These are phyloP conservation scores for Lateolabrax maculatus DNA, from an alignment of 2,797 vertebrate genomes.

Conservation along the genomic window DNA sequence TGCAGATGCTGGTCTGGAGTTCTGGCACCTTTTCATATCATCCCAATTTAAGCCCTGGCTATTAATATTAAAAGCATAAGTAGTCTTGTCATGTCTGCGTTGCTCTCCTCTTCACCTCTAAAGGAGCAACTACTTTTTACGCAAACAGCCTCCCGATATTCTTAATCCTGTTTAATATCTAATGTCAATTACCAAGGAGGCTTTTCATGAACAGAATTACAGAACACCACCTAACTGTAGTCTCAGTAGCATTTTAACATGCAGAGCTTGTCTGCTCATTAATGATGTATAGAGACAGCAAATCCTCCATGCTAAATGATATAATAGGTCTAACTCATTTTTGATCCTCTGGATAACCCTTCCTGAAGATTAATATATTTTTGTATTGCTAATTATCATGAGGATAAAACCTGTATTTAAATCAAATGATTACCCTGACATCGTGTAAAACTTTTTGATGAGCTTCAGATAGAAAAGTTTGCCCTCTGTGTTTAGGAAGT, in stretches of 20 bases:
- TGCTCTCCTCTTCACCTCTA: slow-evolving; percentile 29
- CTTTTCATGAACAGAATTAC: slow-evolving; percentile 43
- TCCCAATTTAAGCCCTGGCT: background rate
- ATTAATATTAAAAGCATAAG: slow-evolving; percentile 23
- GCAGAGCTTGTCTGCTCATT: slow-evolving; percentile 50
- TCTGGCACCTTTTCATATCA: background rate
- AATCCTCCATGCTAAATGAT: slow-evolving; percentile 61
- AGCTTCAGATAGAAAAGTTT: slow-evolving; percentile 8
- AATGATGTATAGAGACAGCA: slow-evolving; percentile 49
- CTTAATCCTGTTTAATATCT: slow-evolving; percentile 57
- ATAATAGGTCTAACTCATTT: slow-evolving; percentile 48
- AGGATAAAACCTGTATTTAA: slow-evolving; percentile 47
- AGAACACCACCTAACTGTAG: slow-evolving; percentile 17
- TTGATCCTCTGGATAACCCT: slow-evolving; percentile 42
- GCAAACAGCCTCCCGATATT: slow-evolving; percentile 34
- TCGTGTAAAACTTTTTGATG: slow-evolving; percentile 12
- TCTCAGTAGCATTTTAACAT: slow-evolving; percentile 42
- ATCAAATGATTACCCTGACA: slow-evolving; percentile 35
- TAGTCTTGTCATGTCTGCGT: slow-evolving; percentile 17
- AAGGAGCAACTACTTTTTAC: slow-evolving; percentile 38
- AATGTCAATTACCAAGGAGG: slow-evolving; percentile 43
- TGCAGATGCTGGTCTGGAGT: background rate
- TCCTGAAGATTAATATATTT: slow-evolving; percentile 41
- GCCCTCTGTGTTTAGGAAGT: slow-evolving; percentile 18
- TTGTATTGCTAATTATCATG: slow-evolving; percentile 37